Percentiles rank a stretch among this genome's conserved stretches.
Conservation (phyloP, 2,888 invertebrate genomes). For the Papilio elwesi region DNA sequence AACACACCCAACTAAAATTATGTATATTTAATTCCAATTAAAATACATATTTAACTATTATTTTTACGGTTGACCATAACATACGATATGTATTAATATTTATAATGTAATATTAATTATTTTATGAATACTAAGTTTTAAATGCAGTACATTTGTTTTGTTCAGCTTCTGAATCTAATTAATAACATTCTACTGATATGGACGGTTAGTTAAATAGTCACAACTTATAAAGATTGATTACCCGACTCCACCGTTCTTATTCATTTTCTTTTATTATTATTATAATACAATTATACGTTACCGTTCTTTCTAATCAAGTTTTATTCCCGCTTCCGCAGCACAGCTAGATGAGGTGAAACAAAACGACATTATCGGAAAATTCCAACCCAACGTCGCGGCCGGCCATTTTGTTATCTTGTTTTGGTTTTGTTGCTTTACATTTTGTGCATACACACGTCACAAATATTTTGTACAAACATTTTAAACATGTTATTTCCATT, state of each 20-base stretch:
- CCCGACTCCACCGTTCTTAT: not conserved
- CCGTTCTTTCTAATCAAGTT: not conserved
- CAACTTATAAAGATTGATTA: not conserved
- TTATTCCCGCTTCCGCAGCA: not conserved
- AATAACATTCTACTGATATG: too few relatives aligned
- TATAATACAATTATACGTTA: not conserved
- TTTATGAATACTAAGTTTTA: not conserved
- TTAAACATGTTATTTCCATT: too few relatives aligned
- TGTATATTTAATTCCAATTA: too few relatives aligned
- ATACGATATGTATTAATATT: too few relatives aligned
- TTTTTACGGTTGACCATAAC: too few relatives aligned
- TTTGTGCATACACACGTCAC: not conserved
- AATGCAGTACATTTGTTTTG: not conserved
- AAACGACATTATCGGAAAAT: slow-evolving; percentile 10
- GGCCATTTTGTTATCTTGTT: not conserved
- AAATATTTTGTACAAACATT: not conserved
- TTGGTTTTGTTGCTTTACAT: not conserved
- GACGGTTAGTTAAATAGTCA: too few relatives aligned
- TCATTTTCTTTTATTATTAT: not conserved
- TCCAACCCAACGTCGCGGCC: not conserved
- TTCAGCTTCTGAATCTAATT: too few relatives aligned
- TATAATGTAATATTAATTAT: not conserved
- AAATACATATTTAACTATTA: too few relatives aligned
- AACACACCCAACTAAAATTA: too few relatives aligned
- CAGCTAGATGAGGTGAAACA: not conserved